Conservation (phyloP, 2,113 vertebrate species). For the Psephotus haematonotus region DNA sequence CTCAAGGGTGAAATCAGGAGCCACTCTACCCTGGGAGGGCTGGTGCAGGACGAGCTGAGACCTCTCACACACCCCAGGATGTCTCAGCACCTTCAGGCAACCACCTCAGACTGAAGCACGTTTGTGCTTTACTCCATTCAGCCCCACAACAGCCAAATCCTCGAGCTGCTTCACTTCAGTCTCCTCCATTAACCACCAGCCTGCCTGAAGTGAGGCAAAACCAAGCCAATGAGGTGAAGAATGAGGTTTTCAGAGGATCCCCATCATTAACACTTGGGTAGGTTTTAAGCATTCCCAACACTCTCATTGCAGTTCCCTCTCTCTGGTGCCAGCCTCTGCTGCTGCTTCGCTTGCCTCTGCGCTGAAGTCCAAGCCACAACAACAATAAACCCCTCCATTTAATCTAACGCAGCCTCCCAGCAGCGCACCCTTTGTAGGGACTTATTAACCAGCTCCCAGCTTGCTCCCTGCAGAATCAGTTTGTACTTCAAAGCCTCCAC, state of each 20-base stretch:
- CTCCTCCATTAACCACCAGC: background rate
- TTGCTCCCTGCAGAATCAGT: slow-evolving; percentile 35
- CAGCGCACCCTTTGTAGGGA: background rate
- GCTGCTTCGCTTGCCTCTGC: background rate
- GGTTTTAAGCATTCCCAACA: background rate
- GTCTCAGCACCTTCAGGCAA: background rate
- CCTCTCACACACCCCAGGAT: background rate
- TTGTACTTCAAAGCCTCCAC: slow-evolving; percentile 29
- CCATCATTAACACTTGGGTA: background rate
- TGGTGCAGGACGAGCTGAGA: accelerated
- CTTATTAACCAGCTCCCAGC: slow-evolving; percentile 38
- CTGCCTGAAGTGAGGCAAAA: background rate
- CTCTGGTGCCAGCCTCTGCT: background rate
- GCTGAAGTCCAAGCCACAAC: background rate
- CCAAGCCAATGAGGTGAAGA: background rate
- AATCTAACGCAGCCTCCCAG: background rate
- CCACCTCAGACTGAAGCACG: background rate
- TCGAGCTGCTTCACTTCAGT: background rate
- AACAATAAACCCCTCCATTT: background rate
- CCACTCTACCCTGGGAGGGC: too few relatives aligned
- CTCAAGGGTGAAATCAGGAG: background rate
- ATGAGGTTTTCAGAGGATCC: background rate
- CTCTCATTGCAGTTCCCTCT: background rate
- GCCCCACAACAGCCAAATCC: background rate
- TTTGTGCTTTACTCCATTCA: background rate